Base-by-base conservation (phyloP, 2,888 invertebrate species). In the Diarsia rubi region DNA sequence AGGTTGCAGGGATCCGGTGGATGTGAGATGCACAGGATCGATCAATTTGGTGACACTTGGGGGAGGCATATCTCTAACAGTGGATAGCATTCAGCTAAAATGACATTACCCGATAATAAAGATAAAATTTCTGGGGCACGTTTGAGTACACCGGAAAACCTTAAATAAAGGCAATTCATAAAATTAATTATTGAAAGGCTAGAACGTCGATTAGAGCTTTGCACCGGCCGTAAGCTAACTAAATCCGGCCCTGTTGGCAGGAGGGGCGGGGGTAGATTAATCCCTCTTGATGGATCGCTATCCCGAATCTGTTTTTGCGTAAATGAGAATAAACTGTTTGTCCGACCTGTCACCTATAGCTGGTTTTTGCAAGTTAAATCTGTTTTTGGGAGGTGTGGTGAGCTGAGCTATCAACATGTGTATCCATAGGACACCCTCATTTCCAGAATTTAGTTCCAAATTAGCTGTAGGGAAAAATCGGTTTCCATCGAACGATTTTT, bases 241-340 rank as follows among this genome's bases (percentile, higher is more conserved):
- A 79, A 88, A 84, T 88, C 88, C 87, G 72, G 67, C 77, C 81
- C 88, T 85, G 88, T 82, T 80, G 65, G 66, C 82, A 73, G 83
- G 76, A 82, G 44, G 80, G 75, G 75, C 42, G 80, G 75, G 79
- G 81, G 82, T 69, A 80, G 84, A 82, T 90, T 93, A 93, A 94
- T 93, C 93, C 92, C 83, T 78, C 88, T 85, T 94, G 94, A 94
- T 93, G 92, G 93, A 93, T 94, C 88, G 90, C 91, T 87, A 87
- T 83, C 78, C 86, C 86, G 84, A 88, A 92, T 91, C 91, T 91
- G 93, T 92, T 92, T 92, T 92, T 93, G 90, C 88, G 83, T 89
- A 91, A 93, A 93, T 92, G 92, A 92, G 90, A 92, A 92, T 90
- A 92, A 91, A 92, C 90, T 90, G 90, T 88, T 86, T 88, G 86